Conservation (phyloP, 1,140 invertebrate species). For the Homalodisca vitripennis region DNA sequence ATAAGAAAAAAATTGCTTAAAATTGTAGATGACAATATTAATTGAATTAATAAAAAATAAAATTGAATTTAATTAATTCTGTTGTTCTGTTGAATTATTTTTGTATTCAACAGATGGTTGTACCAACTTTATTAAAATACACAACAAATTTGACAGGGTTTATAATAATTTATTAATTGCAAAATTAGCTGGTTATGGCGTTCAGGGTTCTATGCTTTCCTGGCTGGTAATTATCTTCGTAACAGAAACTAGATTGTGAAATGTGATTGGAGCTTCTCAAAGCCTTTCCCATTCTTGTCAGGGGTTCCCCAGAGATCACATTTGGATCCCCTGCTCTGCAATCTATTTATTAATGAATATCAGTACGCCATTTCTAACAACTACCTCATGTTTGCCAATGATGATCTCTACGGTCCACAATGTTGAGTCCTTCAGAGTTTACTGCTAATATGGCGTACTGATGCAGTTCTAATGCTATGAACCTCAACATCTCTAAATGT, state of each 20-base stretch:
- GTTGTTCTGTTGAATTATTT: no score
- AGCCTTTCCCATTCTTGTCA: neutral
- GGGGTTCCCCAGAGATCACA: neutral
- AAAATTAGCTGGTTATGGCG: conserved; percentile 28
- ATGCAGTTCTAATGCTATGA: neutral
- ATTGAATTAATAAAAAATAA: no score
- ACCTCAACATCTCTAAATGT: neutral
- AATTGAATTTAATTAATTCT: no score
- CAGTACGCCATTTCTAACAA: neutral
- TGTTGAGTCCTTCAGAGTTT: neutral
- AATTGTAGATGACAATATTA: no score
- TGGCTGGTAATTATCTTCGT: neutral
- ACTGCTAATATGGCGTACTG: neutral
- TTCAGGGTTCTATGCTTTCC: conserved; percentile 9
- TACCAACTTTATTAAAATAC: no score
- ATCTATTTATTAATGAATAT: neutral
- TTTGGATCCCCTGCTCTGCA: neutral
- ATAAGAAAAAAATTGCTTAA: no score
- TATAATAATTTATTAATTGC: conserved; percentile 29
- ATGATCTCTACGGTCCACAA: neutral
- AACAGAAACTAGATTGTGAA: neutral
- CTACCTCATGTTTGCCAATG: neutral
- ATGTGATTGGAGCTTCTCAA: neutral
- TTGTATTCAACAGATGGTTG: no score
- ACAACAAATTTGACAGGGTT: conserved; percentile 34